Conservation (phyloP, 2,888 invertebrate species). For the Blomia tropicalis region DNA sequence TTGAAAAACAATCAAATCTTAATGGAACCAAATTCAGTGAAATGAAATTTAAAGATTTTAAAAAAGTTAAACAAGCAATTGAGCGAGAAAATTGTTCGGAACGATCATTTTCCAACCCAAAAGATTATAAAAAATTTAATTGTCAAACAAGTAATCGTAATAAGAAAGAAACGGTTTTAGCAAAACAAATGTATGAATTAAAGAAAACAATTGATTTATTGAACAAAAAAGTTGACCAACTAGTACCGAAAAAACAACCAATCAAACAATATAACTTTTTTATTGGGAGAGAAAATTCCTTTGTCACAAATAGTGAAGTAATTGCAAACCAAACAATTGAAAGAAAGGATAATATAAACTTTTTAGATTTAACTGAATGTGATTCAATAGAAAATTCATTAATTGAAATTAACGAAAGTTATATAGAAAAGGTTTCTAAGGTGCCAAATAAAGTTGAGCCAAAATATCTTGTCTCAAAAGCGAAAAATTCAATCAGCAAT, state of each 20-base stretch:
- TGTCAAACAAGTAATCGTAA: background rate
- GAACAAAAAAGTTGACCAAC: background rate
- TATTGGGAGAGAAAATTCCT: background rate
- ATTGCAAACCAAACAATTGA: background rate
- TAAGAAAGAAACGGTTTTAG: background rate
- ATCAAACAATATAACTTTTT: background rate
- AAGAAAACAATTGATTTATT: background rate
- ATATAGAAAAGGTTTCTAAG: background rate
- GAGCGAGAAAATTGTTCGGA: background rate
- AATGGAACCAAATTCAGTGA: background rate
- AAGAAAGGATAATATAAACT: background rate
- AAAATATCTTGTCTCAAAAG: no score
- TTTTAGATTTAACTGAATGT: background rate
- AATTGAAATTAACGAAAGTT: background rate
- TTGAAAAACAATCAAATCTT: background rate
- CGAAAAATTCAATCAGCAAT: no score
- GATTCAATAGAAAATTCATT: background rate
- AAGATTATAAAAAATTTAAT: background rate
- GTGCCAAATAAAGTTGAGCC: no score
- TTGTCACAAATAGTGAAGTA: background rate
- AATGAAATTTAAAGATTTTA: conserved; percentile 11
- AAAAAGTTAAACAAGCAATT: background rate
- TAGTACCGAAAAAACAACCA: background rate
- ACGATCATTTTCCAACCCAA: background rate
- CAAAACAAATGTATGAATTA: background rate